Conservation (phyloP, 2,797 vertebrate species). For the Hydrophis major region DNA sequence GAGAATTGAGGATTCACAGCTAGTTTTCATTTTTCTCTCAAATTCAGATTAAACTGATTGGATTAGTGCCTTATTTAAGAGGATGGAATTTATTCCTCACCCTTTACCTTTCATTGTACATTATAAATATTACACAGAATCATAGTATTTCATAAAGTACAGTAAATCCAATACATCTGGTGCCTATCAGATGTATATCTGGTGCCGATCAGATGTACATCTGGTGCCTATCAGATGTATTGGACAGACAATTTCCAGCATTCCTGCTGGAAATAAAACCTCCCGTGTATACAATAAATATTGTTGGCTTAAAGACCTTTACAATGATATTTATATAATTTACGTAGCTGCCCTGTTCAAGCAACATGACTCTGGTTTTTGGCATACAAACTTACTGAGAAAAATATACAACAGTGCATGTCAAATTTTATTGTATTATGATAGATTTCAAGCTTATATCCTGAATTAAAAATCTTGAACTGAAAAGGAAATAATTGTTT, state of each 20-base stretch:
- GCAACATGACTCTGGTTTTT: not conserved
- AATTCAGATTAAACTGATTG: not conserved
- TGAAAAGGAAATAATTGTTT: not conserved
- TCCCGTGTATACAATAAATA: not conserved
- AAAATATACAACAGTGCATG: not conserved
- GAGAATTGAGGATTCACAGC: not conserved
- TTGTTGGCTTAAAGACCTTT: not conserved
- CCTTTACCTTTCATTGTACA: not conserved
- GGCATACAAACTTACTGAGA: not conserved
- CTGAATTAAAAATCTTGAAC: not conserved
- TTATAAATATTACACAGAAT: not conserved
- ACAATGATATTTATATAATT: not conserved
- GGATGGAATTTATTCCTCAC: not conserved
- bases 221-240: not conserved
- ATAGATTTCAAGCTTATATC: not conserved
- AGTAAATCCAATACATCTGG: not conserved
- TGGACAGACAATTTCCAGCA: not conserved
- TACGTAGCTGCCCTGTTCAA: not conserved
- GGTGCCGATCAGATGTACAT: no score
- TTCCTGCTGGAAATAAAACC: not conserved
- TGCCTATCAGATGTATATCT: no score
- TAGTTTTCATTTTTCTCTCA: not conserved
- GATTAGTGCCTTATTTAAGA: not conserved
- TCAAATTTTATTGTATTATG: not conserved
- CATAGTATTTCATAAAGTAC: not conserved